Base-by-base conservation (phyloP, 2,888 invertebrate species). In the Pachydiplax longipennis region DNA sequence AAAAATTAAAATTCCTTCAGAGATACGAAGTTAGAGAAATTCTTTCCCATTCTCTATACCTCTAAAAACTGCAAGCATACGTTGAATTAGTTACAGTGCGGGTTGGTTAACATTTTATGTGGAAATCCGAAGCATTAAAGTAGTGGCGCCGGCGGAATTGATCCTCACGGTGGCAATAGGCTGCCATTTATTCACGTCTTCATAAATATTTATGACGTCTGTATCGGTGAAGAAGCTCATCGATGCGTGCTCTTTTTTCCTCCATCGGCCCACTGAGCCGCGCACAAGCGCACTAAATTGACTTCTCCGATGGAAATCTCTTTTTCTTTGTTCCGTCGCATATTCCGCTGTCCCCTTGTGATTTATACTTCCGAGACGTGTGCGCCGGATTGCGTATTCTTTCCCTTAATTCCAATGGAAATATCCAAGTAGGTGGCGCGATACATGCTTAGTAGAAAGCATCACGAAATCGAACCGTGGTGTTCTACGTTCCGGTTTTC, bases 121-220 rank as follows among this genome's bases (percentile, higher is more conserved):
- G n/a, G n/a, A n/a, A n/a, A n/a, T n/a, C 18, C 8, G 53, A 53
- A 18, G 18, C 53, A 53, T 53, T 53, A 53, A 53, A 53, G 53
- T 2, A 53, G 53, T 53, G 53, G 18, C 53, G 53, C n/a, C 53
- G 18, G 44, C 10, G 6, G 37, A 13, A 48, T 48, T 13, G 48
- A 48, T 13, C 48, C 48, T 10, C 10, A 4, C 37, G 37, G 37
- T 37, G 48, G 53, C 35, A 61, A 87, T 58, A 87, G 58, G n/a
- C 53, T 65, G 61, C 61, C 87, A 87, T 87, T 61, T 87, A 87
- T 87, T 87, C 87, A 87, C 58, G 87, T 87, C 37, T 65, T 61
- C 87, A 87, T 87, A 87, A 87, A 87, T 87, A 87, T 87, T 87
- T 87, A 87, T 61, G 61, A 61, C 87, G 61, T 87, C 87, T 61